Evolutionary conservation across 2,113 vertebrate genomes (phyloP).

Genomic region (Halichoeres trimaculatus): DNA sequence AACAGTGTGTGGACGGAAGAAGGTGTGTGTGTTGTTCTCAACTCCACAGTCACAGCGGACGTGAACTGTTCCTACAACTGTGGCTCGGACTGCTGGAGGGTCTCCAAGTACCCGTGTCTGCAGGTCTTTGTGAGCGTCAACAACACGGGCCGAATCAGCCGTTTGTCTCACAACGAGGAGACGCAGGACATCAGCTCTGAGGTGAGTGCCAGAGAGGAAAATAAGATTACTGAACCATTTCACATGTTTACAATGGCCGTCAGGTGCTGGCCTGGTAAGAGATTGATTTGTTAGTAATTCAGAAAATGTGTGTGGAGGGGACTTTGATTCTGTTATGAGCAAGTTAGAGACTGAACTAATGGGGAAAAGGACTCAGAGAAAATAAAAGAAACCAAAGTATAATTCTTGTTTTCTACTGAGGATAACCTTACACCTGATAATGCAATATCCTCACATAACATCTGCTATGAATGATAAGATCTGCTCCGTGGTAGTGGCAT

Average conservation of each 20-base stretch:
- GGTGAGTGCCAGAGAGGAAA: slow-evolving; percentile 83
- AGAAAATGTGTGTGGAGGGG: slow-evolving; percentile 29
- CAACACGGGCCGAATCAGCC: slow-evolving; percentile 88
- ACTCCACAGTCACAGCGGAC: slow-evolving; percentile 89
- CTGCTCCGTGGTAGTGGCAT: no score
- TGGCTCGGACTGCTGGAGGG: slow-evolving; percentile 92
- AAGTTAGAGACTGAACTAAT: slow-evolving; percentile 5
- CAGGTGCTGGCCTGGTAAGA: slow-evolving; percentile 51
- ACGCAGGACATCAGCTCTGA: slow-evolving; percentile 91
- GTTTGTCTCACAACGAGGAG: slow-evolving; percentile 93
- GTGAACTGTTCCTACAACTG: slow-evolving; percentile 95
- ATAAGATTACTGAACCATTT: slow-evolving; percentile 58
- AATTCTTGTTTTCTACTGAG: no score
- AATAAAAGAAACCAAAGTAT: background rate
- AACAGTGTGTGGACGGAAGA: slow-evolving; percentile 93
- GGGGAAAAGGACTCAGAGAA: background rate
- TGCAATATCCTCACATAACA: no score
- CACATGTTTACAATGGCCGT: slow-evolving; percentile 60
- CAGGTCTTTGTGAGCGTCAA: slow-evolving; percentile 96
- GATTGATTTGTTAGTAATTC: slow-evolving; percentile 13
- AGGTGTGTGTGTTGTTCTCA: slow-evolving; percentile 89
- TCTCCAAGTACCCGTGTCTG: slow-evolving; percentile 93
- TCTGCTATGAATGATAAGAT: no score
- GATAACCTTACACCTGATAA: no score
- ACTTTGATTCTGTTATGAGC: slow-evolving; percentile 29